A percentile compares a stretch with the other conserved stretches of the same genome.
Conservation (phyloP, 2,797 vertebrate species). For the Strix occidentalis region DNA sequence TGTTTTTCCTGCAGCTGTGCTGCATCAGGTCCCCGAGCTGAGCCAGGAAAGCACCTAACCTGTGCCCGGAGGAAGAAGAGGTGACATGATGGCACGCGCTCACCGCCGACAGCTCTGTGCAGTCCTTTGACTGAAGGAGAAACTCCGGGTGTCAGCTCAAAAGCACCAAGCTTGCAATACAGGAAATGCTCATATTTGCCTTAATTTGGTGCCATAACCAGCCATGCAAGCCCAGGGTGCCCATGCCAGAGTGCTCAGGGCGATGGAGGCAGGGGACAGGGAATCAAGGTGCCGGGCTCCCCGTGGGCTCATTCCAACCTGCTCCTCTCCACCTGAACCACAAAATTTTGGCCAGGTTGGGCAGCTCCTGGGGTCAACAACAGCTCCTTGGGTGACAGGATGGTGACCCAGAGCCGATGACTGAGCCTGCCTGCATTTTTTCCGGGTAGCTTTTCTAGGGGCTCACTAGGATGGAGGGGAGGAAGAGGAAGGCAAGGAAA, state of each 20-base stretch:
- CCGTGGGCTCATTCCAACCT: fast-evolving
- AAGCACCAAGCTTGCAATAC: fast-evolving
- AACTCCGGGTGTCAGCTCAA: fast-evolving
- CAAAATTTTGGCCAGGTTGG: background rate
- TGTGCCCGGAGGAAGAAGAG: background rate
- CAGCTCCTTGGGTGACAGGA: background rate
- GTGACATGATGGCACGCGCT: fast-evolving
- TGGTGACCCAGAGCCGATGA: fast-evolving
- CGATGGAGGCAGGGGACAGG: fast-evolving
- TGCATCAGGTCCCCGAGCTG: background rate
- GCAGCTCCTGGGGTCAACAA: background rate
- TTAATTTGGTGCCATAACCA: background rate
- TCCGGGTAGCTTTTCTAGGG: background rate
- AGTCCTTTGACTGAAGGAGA: fast-evolving
- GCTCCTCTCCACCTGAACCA: background rate
- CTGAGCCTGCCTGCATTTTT: fast-evolving
- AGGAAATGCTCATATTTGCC: background rate
- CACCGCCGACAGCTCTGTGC: background rate
- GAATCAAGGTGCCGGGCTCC: fast-evolving
- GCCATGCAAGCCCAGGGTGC: background rate
- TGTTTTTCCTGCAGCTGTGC: background rate
- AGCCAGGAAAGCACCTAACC: conserved; percentile 4
- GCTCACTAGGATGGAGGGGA: background rate
- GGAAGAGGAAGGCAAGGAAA: background rate
- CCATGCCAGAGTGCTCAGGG: background rate